phyloP scores from a whole-genome alignment of 2,113 vertebrate species.

The Barnardius zonarius region DNA sequence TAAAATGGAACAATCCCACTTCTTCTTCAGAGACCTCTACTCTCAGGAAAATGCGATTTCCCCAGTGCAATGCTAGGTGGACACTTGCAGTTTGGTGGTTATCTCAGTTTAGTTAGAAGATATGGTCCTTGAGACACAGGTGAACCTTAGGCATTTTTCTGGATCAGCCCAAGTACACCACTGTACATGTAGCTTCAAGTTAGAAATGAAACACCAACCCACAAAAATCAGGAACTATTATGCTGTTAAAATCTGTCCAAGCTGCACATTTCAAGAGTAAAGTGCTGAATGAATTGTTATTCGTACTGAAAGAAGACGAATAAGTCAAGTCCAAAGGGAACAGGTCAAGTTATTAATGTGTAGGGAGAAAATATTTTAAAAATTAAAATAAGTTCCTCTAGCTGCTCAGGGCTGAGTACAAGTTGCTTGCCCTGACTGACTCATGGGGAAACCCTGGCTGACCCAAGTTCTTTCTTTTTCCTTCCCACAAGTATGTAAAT shows the following conservation, averaged over 20 bases:
- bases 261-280: neutral
- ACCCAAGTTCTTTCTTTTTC: neutral
- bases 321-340: neutral
- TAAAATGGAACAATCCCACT: neutral
- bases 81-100: neutral
- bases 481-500: neutral
- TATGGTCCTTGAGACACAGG: neutral
- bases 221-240: neutral
- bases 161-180: neutral
- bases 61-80: neutral
- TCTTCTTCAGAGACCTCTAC: neutral
- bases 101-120: neutral
- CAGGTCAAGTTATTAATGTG: neutral
- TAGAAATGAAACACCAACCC: neutral
- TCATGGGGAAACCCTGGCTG: neutral
- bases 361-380: neutral
- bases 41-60: neutral
- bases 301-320: neutral
- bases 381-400: neutral
- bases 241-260: neutral
- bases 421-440: neutral
- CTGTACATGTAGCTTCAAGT: neutral
- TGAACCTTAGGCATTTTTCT: neutral
- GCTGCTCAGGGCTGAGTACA: neutral
- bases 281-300: neutral